Evolutionary conservation across 2,888 invertebrate genomes (phyloP).

Genomic region (Campopleginae sp.): DNA sequence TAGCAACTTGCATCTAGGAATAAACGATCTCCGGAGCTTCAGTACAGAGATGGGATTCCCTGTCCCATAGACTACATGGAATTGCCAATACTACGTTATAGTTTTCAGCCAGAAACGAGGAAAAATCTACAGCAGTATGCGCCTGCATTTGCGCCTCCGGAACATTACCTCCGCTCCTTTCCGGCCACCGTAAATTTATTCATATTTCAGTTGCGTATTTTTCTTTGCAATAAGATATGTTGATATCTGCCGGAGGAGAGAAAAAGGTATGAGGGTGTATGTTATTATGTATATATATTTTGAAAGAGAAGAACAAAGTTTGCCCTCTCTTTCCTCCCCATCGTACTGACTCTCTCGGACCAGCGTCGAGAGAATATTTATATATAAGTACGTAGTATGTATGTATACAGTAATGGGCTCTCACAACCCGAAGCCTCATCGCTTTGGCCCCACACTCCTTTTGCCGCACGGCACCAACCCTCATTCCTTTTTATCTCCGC

Average conservation of each 20-base stretch:
- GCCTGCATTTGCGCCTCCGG: conserved; percentile 64
- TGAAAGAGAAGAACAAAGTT: conserved; percentile 59
- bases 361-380: conserved; percentile 45
- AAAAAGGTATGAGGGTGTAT: conserved; percentile 15
- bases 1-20: not conserved
- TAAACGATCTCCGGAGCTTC: not conserved
- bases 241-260: conserved; percentile 76
- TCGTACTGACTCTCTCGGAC: conserved; percentile 67
- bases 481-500: conserved; percentile 84
- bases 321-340: conserved; percentile 54
- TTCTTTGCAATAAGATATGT: conserved; percentile 83
- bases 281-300: conserved; percentile 8
- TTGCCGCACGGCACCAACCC: conserved; percentile 77
- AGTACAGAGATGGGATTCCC: not conserved
- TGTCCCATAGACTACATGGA: conserved; percentile 2
- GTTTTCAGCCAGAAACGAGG: conserved; percentile 67
- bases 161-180: conserved; percentile 65
- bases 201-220: conserved; percentile 82
- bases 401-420: conserved; percentile 38
- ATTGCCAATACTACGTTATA: conserved; percentile 45
- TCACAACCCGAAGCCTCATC: conserved; percentile 49
- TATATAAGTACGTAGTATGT: conserved; percentile 22
- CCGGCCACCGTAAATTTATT: conserved; percentile 81
- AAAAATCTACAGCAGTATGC: conserved; percentile 68
- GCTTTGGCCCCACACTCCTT: conserved; percentile 47